Percentiles rank a stretch among this genome's conserved stretches.
These are phyloP conservation scores for Stramonita haemastoma DNA, from an alignment of 2,888 invertebrate species.

Conservation along the genomic window DNA sequence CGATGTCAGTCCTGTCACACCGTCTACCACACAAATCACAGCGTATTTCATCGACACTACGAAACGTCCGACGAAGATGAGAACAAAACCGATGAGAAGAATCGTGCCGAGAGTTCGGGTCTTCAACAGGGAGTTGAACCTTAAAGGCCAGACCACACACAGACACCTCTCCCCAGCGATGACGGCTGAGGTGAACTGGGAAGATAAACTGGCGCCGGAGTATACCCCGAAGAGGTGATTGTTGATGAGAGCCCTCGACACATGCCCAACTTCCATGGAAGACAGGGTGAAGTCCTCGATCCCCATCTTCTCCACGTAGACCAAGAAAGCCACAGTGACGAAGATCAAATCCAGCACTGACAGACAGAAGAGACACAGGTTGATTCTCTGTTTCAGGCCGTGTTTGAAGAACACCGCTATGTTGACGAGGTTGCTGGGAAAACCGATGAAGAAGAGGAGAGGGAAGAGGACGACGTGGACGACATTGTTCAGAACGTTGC, in stretches of 20 bases:
- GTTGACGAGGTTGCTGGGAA: conserved; percentile 12
- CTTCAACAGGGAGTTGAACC: too few relatives aligned
- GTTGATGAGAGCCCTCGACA: background rate
- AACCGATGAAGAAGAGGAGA: background rate
- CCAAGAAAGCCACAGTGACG: background rate
- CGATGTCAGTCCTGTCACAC: too few relatives aligned
- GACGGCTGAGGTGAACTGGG: background rate
- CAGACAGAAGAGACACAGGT: conserved; percentile 28
- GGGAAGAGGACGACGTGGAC: background rate
- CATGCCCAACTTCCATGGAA: background rate
- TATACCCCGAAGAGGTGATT: background rate
- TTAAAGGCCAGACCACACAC: background rate
- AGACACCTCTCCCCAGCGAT: conserved; percentile 4
- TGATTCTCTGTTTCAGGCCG: conserved; percentile 17
- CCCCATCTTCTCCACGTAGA: background rate
- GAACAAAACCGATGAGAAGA: too few relatives aligned
- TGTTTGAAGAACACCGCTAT: conserved; percentile 18
- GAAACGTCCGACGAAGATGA: too few relatives aligned
- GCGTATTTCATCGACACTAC: too few relatives aligned
- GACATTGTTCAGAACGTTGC: background rate
- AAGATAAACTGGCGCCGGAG: background rate
- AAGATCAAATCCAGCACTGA: background rate
- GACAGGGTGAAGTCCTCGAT: background rate
- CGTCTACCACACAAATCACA: too few relatives aligned
- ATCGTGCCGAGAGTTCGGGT: too few relatives aligned